Evolutionary conservation across 1,140 invertebrate species (phyloP), one percentile per base, ranked within the genome.

Genomic region (Drosophila oshimai): DNA sequence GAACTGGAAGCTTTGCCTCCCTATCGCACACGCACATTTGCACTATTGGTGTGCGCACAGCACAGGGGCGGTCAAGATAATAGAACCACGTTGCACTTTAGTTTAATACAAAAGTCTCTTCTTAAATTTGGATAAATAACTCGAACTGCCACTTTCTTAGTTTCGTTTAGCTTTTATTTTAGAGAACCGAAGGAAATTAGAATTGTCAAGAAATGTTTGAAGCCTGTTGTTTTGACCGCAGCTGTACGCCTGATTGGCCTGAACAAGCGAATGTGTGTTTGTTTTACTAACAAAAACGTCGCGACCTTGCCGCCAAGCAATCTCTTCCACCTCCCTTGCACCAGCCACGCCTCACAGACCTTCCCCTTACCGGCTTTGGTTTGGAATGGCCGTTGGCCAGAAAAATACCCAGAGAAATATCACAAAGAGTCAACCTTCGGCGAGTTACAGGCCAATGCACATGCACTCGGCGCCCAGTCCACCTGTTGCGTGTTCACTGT

Each of bases 221-320:
- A n/a, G 4, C 24, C 15, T 53, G 18, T n/a, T 31, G 1, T 7
- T 9, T 1, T 34, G 54, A 2, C 36, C 54, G 2, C 26, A 33
- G 12, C 7, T 62, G 58, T 61, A 2, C 1, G 13, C 18, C 18
- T 57, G n/a, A n/a, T 46, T 28, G n/a, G n/a, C n/a, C 36, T 39
- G 26, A 47, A 37, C 65, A 65, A 54, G 39, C 51, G 33, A 41
- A 17, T 50, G 24, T 31, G 31, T 57, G 50, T 15, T 41, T 58
- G 7, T 50, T 24, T 45, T 33, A 68, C 54, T 72, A 53, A 68
- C 49, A 54, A 60, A 81, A 60, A 33, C 65, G 42, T 36, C 54
- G 44, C 61, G 80, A 86, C 79, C 79, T 84, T 84, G 79, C 65
- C 70, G 46, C 39, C 44, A 57, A 42, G 33, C 47, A 51, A 44